Percentiles rank a stretch among this genome's conserved stretches.
Evolutionary conservation across 2,113 vertebrate genomes (phyloP).

Genomic region (Pelecanoides urinatrix): DNA sequence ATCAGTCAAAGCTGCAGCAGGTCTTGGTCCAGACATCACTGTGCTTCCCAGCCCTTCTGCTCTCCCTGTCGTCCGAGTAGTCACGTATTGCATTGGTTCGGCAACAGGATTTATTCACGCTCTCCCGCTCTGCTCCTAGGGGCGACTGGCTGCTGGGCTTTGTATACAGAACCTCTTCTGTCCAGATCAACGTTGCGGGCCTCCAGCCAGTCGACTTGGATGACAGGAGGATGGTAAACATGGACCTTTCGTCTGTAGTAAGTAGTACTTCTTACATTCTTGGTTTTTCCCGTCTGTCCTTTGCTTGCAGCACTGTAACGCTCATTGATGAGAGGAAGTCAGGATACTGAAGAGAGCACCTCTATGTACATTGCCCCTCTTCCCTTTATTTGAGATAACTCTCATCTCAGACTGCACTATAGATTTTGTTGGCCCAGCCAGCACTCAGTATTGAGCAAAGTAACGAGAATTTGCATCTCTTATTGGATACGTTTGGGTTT

Average conservation of each 20-base stretch:
- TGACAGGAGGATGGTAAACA: slow-evolving; percentile 86
- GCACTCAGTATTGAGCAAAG: background rate
- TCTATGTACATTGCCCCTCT: background rate
- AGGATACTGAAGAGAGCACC: background rate
- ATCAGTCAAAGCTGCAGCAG: background rate
- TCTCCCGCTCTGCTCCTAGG: slow-evolving; percentile 66
- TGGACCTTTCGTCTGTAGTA: slow-evolving; percentile 92
- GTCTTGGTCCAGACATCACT: background rate
- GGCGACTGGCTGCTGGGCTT: slow-evolving; percentile 95
- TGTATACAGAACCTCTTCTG: slow-evolving; percentile 92
- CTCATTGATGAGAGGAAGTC: background rate
- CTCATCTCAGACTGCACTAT: background rate
- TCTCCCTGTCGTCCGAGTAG: rapidly evolving
- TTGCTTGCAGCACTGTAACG: background rate
- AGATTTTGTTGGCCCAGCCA: background rate
- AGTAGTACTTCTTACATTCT: slow-evolving; percentile 48
- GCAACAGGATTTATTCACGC: background rate
- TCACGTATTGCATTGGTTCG: background rate
- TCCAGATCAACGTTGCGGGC: slow-evolving; percentile 87
- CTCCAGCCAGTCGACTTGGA: slow-evolving; percentile 87
- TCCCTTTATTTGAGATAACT: background rate
- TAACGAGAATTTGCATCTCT: background rate
- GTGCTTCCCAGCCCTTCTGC: background rate
- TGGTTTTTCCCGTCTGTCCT: background rate
- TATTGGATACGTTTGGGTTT: background rate